Percentiles rank a stretch among this genome's conserved stretches.
phyloP scores from a whole-genome alignment of 1,140 invertebrate species.

The Proctacanthus coquilletti region DNA sequence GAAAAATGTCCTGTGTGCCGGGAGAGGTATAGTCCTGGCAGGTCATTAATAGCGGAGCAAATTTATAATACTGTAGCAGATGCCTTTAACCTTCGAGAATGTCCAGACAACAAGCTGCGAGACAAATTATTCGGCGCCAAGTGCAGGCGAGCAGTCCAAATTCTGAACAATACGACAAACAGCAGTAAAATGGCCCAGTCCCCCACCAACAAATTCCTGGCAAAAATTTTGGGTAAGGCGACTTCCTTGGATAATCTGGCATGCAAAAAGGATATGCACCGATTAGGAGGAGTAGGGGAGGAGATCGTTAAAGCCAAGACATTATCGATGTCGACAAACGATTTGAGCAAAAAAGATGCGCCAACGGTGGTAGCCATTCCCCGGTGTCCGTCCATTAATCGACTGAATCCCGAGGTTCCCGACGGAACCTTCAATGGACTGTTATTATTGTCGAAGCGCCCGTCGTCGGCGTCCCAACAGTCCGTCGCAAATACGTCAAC shows the following conservation, averaged over 20 bases:
- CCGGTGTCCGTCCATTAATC: background rate
- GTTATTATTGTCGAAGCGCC: background rate
- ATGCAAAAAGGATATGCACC: no score
- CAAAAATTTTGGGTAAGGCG: constrained; percentile 28
- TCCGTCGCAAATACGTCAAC: background rate
- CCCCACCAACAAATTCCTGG: constrained; percentile 30
- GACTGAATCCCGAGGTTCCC: no score
- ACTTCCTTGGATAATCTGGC: constrained; percentile 29
- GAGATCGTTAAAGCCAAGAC: constrained; percentile 5
- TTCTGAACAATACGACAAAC: constrained; percentile 12
- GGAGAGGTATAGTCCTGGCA: constrained; percentile 25
- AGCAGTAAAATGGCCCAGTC: background rate
- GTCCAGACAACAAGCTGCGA: constrained; percentile 14
- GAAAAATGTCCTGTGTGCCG: constrained; percentile 45
- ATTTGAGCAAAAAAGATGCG: constrained; percentile 9
- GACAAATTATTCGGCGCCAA: constrained; percentile 15
- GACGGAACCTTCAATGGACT: no score
- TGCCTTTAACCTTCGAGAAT: constrained; percentile 30
- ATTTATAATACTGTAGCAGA: constrained; percentile 33
- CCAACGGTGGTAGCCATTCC: background rate
- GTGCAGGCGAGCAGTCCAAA: constrained; percentile 8
- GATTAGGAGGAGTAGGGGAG: no score
- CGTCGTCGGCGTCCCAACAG: background rate
- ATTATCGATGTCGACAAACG: constrained; percentile 13
- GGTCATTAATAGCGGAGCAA: constrained; percentile 21